These are phyloP conservation scores for Brachionus rubens DNA, from an alignment of 1,140 invertebrate genomes.

Conservation along the genomic window DNA sequence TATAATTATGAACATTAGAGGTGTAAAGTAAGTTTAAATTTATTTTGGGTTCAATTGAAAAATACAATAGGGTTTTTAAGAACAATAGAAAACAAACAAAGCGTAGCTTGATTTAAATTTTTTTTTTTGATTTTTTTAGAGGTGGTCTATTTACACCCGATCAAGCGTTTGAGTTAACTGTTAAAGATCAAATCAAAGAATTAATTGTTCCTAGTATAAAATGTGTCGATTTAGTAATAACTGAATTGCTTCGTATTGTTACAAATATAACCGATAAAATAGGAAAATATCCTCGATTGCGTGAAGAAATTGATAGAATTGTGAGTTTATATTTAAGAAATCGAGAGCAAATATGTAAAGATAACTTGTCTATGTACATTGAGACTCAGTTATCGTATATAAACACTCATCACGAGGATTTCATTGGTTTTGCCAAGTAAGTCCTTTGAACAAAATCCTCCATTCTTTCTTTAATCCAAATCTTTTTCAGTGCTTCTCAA, in stretches of 20 bases:
- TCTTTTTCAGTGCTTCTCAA: background rate
- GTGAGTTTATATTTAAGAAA: conserved; percentile 88
- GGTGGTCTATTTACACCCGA: conserved; percentile 98
- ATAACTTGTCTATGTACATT: conserved; percentile 85
- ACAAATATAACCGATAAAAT: conserved; percentile 89
- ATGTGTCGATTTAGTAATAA: conserved; percentile 93
- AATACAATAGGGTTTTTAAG: background rate
- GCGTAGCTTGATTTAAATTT: too few relatives aligned
- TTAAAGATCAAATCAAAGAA: conserved; percentile 93
- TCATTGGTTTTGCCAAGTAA: conserved; percentile 63
- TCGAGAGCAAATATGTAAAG: conserved; percentile 89
- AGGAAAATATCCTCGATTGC: conserved; percentile 87
- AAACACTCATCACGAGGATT: conserved; percentile 99
- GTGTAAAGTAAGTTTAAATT: conserved; percentile 63
- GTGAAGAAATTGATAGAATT: conserved; percentile 95
- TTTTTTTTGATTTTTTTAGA: conserved; percentile 49
- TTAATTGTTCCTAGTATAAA: conserved; percentile 95
- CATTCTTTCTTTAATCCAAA: background rate
- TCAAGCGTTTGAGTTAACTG: conserved; percentile 99
- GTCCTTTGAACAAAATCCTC: background rate
- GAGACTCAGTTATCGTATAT: conserved; percentile 98
- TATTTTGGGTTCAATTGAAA: too few relatives aligned
- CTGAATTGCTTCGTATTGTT: conserved; percentile 87
- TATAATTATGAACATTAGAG: conserved; percentile 97
- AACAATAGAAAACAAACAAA: too few relatives aligned